phyloP scores from a whole-genome alignment of 2,113 vertebrate species.

The Nothobranchius kuhntae region DNA sequence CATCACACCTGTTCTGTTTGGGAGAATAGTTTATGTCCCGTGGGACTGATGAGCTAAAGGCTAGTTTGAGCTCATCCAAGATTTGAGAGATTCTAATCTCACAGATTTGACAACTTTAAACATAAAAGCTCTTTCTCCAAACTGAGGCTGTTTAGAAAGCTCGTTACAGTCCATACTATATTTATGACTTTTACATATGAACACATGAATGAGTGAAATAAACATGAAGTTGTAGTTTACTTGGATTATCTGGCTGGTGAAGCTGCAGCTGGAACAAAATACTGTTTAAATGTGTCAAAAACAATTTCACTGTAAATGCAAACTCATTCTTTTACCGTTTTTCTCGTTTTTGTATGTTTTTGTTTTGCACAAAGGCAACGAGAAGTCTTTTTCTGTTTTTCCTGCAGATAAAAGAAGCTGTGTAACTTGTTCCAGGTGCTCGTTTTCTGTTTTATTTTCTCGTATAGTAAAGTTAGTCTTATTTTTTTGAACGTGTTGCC shows the following conservation, averaged over 20 bases:
- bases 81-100: too few species aligned
- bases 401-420: constrained; percentile 9
- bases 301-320: neutral
- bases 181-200: too few species aligned
- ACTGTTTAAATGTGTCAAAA: neutral
- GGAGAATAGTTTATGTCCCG: too few species aligned
- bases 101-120: too few species aligned
- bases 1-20: too few species aligned
- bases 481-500: constrained; percentile 62
- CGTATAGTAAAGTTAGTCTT: constrained; percentile 50
- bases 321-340: neutral
- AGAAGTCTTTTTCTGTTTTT: constrained; percentile 19
- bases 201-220: neutral
- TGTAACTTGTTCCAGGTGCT: constrained; percentile 35
- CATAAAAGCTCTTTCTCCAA: too few species aligned
- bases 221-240: neutral
- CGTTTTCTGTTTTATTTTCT: constrained; percentile 26
- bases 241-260: constrained; percentile 11
- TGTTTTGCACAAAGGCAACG: constrained; percentile 12
- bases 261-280: constrained; percentile 20
- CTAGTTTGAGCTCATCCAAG: too few species aligned
- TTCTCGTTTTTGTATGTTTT: constrained; percentile 5
- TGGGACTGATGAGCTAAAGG: too few species aligned
- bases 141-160: too few species aligned
- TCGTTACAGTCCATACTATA: too few species aligned